Percentiles rank a stretch among this genome's conserved stretches.
phyloP scores from a whole-genome alignment of 2,797 vertebrate genomes.

The Botia almorhae region DNA sequence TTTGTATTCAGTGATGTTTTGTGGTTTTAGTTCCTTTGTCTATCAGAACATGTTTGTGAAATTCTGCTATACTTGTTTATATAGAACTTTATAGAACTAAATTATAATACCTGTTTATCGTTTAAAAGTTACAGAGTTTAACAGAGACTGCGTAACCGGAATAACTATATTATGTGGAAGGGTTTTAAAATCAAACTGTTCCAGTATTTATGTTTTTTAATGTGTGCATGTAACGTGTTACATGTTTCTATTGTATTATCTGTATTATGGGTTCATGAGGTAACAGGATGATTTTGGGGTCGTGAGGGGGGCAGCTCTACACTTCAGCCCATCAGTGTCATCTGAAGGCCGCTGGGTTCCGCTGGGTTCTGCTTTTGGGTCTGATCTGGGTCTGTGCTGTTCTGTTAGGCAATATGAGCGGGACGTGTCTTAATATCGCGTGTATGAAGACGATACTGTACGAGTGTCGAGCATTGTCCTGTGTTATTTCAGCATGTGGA shows the following conservation, averaged over 20 bases:
- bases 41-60: no score
- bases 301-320: slow-evolving; percentile 38
- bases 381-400: slow-evolving; percentile 77
- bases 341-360: slow-evolving; percentile 56
- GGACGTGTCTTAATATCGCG: background rate
- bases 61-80: no score
- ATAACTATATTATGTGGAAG: no score
- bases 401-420: slow-evolving; percentile 37
- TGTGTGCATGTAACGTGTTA: background rate
- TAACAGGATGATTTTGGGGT: background rate
- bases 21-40: no score
- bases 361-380: no score
- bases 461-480: slow-evolving; percentile 27
- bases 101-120: no score
- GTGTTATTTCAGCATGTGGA: slow-evolving; percentile 13
- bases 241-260: background rate
- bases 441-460: slow-evolving; percentile 8
- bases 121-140: no score
- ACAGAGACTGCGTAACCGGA: no score
- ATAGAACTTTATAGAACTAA: no score
- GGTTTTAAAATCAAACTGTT: no score
- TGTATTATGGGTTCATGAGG: background rate
- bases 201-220: background rate
- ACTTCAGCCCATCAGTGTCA: no score
- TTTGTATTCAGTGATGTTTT: no score